Evolutionary conservation across 2,888 invertebrate species (phyloP).

Genomic region (Trachelus iudaicus): DNA sequence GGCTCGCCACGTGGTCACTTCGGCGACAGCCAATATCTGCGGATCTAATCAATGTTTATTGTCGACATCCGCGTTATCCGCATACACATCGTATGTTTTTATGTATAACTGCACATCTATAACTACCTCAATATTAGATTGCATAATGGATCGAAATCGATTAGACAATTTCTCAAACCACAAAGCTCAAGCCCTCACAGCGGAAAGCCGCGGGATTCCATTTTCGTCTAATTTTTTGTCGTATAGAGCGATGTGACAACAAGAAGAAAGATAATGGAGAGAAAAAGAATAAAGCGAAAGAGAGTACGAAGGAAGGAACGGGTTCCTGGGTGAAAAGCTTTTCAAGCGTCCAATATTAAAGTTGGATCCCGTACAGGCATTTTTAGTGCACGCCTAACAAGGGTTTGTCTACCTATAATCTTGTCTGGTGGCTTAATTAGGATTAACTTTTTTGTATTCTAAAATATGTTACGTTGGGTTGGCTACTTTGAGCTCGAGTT

Average conservation of each 20-base stretch:
- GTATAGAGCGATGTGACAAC: not conserved
- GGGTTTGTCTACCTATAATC: too few species aligned
- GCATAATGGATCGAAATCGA: not conserved
- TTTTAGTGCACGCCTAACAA: too few species aligned
- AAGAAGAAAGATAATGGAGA: not conserved
- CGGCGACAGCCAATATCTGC: not conserved
- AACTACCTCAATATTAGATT: not conserved
- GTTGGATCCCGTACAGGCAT: too few species aligned
- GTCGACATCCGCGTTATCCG: not conserved
- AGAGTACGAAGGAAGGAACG: not conserved
- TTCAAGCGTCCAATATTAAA: too few species aligned
- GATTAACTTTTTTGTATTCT: too few species aligned
- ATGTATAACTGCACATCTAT: not conserved
- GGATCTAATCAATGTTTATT: not conserved
- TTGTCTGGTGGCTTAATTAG: too few species aligned
- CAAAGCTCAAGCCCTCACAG: not conserved
- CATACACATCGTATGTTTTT: not conserved
- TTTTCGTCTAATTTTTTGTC: not conserved
- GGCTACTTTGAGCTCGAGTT: too few species aligned
- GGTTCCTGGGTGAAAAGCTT: too few species aligned
- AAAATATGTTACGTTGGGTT: too few species aligned
- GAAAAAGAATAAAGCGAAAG: not conserved
- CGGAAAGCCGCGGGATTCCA: not conserved
- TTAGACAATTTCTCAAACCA: not conserved
- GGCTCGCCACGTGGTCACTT: not conserved